Evolutionary conservation across 2,888 invertebrate genomes (phyloP).

Genomic region (Nemapogon koenigi): DNA sequence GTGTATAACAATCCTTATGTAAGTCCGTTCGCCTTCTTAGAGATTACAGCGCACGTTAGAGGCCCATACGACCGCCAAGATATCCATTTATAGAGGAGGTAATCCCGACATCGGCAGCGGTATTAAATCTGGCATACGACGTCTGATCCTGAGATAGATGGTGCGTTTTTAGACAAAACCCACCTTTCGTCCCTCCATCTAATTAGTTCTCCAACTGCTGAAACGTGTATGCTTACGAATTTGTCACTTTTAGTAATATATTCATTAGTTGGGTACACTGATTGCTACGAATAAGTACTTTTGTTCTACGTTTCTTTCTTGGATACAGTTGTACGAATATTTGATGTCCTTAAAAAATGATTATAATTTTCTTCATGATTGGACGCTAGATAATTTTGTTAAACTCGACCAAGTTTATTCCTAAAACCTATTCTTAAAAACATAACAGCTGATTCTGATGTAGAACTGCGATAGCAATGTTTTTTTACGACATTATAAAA

Average conservation of each 20-base stretch:
- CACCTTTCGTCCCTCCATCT: conserved; percentile 9
- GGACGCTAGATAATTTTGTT: too few species aligned
- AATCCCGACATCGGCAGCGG: conserved; percentile 27
- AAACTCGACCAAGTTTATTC: too few species aligned
- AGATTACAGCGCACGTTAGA: conserved; percentile 9
- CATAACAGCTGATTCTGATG: background rate
- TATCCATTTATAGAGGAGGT: conserved; percentile 31
- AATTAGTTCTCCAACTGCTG: too few species aligned
- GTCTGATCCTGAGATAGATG: conserved; percentile 25
- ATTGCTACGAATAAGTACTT: too few species aligned
- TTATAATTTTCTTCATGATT: too few species aligned
- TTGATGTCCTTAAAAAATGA: too few species aligned
- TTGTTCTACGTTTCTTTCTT: too few species aligned
- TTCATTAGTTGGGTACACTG: too few species aligned
- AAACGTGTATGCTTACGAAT: too few species aligned
- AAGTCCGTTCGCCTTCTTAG: conserved; percentile 5
- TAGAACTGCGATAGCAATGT: background rate
- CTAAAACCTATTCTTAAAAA: too few species aligned
- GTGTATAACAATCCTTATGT: conserved; percentile 1
- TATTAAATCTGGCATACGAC: conserved; percentile 20
- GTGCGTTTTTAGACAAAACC: conserved; percentile 25
- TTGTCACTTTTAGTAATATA: too few species aligned
- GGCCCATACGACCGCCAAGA: conserved; percentile 17
- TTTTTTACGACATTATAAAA: background rate
- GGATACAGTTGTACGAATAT: too few species aligned